These are phyloP conservation scores for Drosophila rhopaloa DNA, from an alignment of 1,140 invertebrate species.

Conservation along the genomic window DNA sequence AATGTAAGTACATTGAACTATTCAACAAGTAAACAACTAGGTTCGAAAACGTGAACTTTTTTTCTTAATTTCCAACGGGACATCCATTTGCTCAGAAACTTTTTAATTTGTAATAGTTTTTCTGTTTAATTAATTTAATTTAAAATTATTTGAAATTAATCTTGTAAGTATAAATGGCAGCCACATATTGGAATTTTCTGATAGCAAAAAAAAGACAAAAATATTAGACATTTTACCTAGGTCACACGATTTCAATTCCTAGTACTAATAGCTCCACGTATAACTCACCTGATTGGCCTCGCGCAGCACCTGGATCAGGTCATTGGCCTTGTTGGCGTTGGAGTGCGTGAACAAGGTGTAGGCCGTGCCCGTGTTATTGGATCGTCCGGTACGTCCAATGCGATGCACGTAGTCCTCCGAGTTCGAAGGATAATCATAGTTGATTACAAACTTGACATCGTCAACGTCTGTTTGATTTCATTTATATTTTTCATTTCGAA, in stretches of 20 bases:
- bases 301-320: conserved; percentile 95
- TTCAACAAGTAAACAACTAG: not conserved
- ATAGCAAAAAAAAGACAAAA: no score
- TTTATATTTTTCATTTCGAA: conserved; percentile 54
- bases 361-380: conserved; percentile 96
- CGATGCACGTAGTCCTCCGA: conserved; percentile 99
- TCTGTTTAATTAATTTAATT: no score
- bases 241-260: not conserved
- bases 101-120: no score
- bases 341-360: conserved; percentile 99
- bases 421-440: conserved; percentile 99
- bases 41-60: not conserved
- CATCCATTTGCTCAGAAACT: no score
- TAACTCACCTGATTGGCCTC: conserved; percentile 95
- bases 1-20: not conserved
- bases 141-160: no score
- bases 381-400: conserved; percentile 98
- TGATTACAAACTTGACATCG: conserved; percentile 99
- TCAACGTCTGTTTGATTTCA: conserved; percentile 93
- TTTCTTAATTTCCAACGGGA: no score
- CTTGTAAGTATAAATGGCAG: no score
- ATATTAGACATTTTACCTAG: not conserved
- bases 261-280: not conserved
- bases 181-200: no score
- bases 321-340: conserved; percentile 96